A percentile compares a stretch with the other conserved stretches of the same genome.
These are phyloP conservation scores for Eulimnadia texana DNA, from an alignment of 1,140 invertebrate genomes.

Conservation along the genomic window DNA sequence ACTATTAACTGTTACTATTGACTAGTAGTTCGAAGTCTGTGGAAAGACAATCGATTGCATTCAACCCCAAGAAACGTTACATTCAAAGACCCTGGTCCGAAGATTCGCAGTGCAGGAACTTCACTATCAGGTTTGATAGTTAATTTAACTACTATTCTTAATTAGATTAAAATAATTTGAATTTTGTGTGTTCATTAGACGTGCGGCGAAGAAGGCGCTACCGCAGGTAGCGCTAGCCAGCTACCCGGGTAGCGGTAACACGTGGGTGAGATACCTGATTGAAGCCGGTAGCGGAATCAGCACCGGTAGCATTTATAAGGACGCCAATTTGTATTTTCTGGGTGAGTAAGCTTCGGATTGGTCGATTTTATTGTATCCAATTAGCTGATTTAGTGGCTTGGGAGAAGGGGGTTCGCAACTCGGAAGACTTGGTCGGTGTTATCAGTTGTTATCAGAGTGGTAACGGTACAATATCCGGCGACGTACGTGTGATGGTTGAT, in stretches of 20 bases:
- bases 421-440: no score
- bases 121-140: constrained; percentile 4
- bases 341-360: constrained; percentile 3
- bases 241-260: constrained; percentile 29
- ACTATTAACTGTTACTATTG: no score
- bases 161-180: background rate
- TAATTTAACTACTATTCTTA: background rate
- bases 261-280: constrained; percentile 27
- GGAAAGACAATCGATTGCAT: no score
- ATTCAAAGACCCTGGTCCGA: constrained; percentile 7
- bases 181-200: constrained; percentile 1
- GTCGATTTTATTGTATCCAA: background rate
- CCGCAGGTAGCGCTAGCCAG: constrained; percentile 25
- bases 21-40: no score
- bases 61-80: constrained; percentile 2
- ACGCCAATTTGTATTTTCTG: constrained; percentile 19
- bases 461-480: no score
- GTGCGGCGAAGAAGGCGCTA: constrained; percentile 3
- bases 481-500: no score
- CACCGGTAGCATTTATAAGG: constrained; percentile 28
- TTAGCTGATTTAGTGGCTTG: background rate
- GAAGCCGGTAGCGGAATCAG: constrained; percentile 25
- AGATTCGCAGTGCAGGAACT: constrained; percentile 2
- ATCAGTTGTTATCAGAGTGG: no score
- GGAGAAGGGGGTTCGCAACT: background rate